Evolutionary conservation across 2,797 vertebrate genomes (phyloP).

Genomic region (Channa striata): DNA sequence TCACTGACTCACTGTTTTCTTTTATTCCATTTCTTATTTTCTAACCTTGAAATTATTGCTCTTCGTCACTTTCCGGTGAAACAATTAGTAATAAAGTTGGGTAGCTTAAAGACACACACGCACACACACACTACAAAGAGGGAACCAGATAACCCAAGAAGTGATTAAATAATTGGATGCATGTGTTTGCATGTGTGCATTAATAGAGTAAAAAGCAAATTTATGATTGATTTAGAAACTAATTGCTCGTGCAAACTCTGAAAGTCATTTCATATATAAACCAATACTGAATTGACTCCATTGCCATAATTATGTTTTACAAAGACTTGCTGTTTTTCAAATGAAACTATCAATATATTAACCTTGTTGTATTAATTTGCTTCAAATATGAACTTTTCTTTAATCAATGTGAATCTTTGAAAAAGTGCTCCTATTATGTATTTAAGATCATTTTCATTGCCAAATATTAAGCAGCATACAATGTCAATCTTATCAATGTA

Average conservation of each 20-base stretch:
- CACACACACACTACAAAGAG: not conserved
- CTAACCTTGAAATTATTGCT: slow-evolving; percentile 39
- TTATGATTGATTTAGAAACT: slow-evolving; percentile 33
- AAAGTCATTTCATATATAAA: slow-evolving; percentile 36
- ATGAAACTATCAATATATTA: slow-evolving; percentile 41
- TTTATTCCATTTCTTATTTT: slow-evolving; percentile 31
- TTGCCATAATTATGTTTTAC: slow-evolving; percentile 48
- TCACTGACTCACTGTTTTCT: slow-evolving; percentile 27
- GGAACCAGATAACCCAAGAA: not conserved
- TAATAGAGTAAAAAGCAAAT: slow-evolving; percentile 9
- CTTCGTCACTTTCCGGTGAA: slow-evolving; percentile 5
- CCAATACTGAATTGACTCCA: slow-evolving; percentile 29
- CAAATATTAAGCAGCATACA: too few species aligned
- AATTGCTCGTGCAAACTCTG: slow-evolving; percentile 37
- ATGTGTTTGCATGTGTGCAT: slow-evolving; percentile 1
- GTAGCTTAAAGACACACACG: not conserved
- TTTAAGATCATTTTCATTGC: too few species aligned
- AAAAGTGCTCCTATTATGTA: too few species aligned
- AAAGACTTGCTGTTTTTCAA: slow-evolving; percentile 41
- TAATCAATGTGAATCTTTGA: slow-evolving; percentile 41
- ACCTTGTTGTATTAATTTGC: slow-evolving; percentile 38
- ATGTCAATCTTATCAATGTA: too few species aligned
- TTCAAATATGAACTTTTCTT: slow-evolving; percentile 29
- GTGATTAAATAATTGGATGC: not conserved
- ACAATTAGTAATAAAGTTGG: slow-evolving; percentile 25